Percentiles rank a stretch among this genome's conserved stretches.
Conservation (phyloP, 2,797 vertebrate species). For the Spheniscus humboldti region DNA sequence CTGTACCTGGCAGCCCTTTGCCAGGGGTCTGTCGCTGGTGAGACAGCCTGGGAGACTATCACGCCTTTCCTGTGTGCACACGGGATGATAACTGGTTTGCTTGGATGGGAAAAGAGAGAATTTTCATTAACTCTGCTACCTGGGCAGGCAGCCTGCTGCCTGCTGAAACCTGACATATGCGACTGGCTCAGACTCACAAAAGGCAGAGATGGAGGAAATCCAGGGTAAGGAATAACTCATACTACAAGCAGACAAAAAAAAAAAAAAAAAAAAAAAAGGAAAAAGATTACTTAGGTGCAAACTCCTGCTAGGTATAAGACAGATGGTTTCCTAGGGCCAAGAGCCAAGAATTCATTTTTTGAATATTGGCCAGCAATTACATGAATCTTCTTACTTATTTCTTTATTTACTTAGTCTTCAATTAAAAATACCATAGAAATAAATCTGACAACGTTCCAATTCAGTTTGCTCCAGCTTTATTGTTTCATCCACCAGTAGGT, state of each 20-base stretch:
- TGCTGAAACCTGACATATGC: conserved; percentile 19
- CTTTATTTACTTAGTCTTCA: not conserved
- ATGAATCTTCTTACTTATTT: not conserved
- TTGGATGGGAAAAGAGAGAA: not conserved
- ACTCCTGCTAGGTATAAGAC: conserved; percentile 13
- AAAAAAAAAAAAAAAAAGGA: not conserved
- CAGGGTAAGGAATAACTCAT: not conserved
- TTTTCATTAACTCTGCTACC: not conserved
- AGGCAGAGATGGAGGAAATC: not conserved
- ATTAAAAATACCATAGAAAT: not conserved
- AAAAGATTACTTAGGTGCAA: not conserved
- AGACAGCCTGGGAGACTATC: not conserved
- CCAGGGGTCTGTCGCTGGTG: not conserved
- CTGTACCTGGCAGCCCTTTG: not conserved
- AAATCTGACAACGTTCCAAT: not conserved
- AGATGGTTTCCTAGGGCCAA: conserved; percentile 12
- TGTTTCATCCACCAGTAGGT: not conserved
- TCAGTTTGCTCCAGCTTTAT: not conserved
- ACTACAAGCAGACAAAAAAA: not conserved
- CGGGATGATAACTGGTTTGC: not conserved
- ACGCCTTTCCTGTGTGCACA: accelerated
- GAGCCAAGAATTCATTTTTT: not conserved
- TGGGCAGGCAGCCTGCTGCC: conserved; percentile 2
- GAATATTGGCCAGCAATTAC: not conserved
- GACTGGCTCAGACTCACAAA: not conserved